Conservation (phyloP, 1,140 invertebrate genomes). For the Dendrolimus kikuchii region DNA sequence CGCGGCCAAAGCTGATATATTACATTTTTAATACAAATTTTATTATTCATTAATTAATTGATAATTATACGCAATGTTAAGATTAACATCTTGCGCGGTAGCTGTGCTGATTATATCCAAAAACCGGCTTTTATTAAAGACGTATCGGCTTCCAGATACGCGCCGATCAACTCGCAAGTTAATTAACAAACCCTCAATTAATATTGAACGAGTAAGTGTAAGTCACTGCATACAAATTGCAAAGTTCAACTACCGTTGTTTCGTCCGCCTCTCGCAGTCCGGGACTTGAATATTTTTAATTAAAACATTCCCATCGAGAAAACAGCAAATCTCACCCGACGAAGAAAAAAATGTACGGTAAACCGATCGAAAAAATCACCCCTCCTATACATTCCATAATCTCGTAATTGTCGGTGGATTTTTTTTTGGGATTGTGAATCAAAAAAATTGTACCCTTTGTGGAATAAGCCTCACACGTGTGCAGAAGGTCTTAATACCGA, state of each 20-base stretch:
- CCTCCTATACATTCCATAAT: conserved; percentile 44
- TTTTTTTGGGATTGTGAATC: conserved; percentile 36
- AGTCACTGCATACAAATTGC: conserved; percentile 24
- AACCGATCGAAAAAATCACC: conserved; percentile 29
- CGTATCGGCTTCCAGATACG: conserved; percentile 9
- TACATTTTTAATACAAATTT: no score
- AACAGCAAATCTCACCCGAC: conserved; percentile 9
- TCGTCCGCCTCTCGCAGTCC: conserved; percentile 11
- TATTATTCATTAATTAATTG: no score
- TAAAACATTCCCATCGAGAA: conserved; percentile 30
- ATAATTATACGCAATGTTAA: no score
- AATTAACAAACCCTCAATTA: conserved; percentile 32
- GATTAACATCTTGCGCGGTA: no score
- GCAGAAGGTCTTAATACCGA: conserved; percentile 38
- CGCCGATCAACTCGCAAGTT: conserved; percentile 16
- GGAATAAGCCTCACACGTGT: conserved; percentile 50
- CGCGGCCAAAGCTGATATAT: no score
- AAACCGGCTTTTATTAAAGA: conserved; percentile 11
- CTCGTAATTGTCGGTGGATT: conserved; percentile 50
- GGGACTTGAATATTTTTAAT: conserved; percentile 26
- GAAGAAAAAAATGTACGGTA: conserved; percentile 34
- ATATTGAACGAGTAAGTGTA: conserved; percentile 17
- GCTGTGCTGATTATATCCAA: conserved; percentile 1
- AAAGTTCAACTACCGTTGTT: conserved; percentile 22
- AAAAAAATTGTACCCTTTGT: conserved; percentile 55